Evolutionary conservation across 2,113 vertebrate species (phyloP), one percentile per base, ranked within the genome.

Genomic region (Percina caprodes): DNA sequence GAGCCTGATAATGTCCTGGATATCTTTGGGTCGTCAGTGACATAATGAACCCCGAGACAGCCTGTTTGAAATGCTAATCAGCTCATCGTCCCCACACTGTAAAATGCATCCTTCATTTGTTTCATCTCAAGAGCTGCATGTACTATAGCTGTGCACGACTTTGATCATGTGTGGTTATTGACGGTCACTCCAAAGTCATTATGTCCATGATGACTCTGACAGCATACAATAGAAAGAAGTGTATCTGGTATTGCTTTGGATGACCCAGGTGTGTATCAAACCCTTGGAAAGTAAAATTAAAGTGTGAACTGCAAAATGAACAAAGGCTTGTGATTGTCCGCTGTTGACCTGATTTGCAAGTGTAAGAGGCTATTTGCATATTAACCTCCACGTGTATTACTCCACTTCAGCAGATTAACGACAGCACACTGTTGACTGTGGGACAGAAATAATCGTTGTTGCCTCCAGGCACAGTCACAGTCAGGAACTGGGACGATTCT

Each of bases 401-500:
- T 75, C 84, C 65, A 71, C 48, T 14, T 24, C 59, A 48, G 60
- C 73, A 77, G 70, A 71, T 77, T 55, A 48, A 75, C 2, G 16
- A 45, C 63, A 45, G 30, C 3, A 1, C 58, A 23, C 60, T 76
- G 80, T 77, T 82, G 73, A 82, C 74, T 88, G 72, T 80, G 71
- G 73, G 79, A 85, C 82, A 84, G 65, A 72, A 72, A 62, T 73
- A 71, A 82, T 77, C 15, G 91, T 91, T 92, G 83, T 69, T 89
- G 92, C 93, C 93, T 89, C 19, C 68, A 88, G 93, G 91, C 88
- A 59, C 16, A 78, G 63, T 85, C 65, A 52, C 73, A 88, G 67
- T 42, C 59, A 12, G 69, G 70, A 88, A 67, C 81, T 70, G 42
- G 65, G 75, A 86, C 60, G 5, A 62, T 77, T 91, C 79, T 80